Conservation (phyloP, 2,888 invertebrate genomes). For the Oxystoma pomonae region DNA sequence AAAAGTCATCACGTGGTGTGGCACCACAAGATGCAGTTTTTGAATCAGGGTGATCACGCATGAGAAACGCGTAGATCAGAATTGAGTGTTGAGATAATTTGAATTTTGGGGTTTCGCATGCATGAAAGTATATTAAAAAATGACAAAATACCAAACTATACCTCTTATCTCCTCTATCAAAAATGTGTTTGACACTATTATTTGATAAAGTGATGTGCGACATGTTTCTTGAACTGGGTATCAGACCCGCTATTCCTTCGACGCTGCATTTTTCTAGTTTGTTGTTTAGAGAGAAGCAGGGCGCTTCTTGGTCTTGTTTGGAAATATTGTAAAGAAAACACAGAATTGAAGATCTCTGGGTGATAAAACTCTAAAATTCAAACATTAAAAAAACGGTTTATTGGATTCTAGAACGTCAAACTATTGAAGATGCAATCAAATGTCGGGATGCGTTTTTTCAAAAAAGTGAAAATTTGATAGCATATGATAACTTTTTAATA, state of each 20-base stretch:
- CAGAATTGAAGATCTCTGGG: slow-evolving; percentile 37
- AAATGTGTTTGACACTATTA: slow-evolving; percentile 34
- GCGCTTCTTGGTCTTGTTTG: slow-evolving; percentile 21
- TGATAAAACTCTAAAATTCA: slow-evolving; percentile 39
- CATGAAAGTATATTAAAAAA: not conserved
- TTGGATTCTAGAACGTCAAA: too few relatives aligned
- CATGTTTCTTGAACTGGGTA: not conserved
- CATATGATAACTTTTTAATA: too few relatives aligned
- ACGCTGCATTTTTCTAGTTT: slow-evolving; percentile 32
- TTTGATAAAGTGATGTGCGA: not conserved
- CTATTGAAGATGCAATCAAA: too few relatives aligned
- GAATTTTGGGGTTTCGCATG: too few relatives aligned
- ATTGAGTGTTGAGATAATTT: too few relatives aligned
- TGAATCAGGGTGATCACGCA: too few relatives aligned
- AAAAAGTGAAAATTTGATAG: too few relatives aligned
- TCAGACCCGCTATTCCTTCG: not conserved
- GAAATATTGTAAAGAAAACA: slow-evolving; percentile 38
- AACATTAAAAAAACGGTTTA: too few relatives aligned
- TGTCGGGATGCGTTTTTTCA: too few relatives aligned
- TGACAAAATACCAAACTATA: slow-evolving; percentile 6
- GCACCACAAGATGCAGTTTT: too few relatives aligned
- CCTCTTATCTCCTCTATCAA: slow-evolving; percentile 28
- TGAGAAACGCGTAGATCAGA: too few relatives aligned
- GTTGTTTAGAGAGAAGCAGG: slow-evolving; percentile 29
- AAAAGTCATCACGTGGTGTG: too few relatives aligned